Base-by-base conservation (phyloP, 2,888 invertebrate genomes). In the Sepiola atlantica region DNA sequence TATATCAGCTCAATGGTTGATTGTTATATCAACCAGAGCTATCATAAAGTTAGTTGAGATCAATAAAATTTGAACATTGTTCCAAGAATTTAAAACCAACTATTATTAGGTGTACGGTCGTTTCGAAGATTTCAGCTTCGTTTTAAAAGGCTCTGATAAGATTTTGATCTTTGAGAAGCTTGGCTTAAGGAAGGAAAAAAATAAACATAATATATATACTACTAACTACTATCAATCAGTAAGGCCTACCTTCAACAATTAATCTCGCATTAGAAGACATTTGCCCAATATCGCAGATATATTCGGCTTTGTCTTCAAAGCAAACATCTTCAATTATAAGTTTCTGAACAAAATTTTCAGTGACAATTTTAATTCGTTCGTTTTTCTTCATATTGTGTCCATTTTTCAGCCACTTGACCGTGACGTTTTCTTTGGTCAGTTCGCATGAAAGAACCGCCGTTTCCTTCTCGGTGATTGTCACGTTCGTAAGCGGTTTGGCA, bases 381-480 rank as follows among this genome's bases (percentile, higher is more conserved):
- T 98, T 98, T 93, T 98, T 98, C 96, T 98, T 98, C 18, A 99
- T 98, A 97, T 98, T 98, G 96, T 98, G 98, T 98, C 96, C 96
- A 94, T 96, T 95, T 94, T 98, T 98, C 97, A 98, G 98, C 99
- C 99, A 99, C 97, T 98, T 98, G 0, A 99, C 99, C 6, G 98
- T 97, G 32, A 99, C 99, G 97, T 99, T 99, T 91, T 99, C 99
- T 98, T 99, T 99, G 28, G 99, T 99, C n/a, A 99, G 98, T 97
- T 99, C 99, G 96, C 99, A 98, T 96, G 99, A 98, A 97, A 99
- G 99, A 55, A 98, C 98, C 1, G 98, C 99, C 96, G 95, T 95
- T n/a, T 95, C 96, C 35, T 95, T 95, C 95, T 96, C 96, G 54
- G 95, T 95, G 18, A 95, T 94, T 18, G 95, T 95, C 94, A 95